phyloP scores from a whole-genome alignment of 2,797 vertebrate genomes.

The Lophius americanus region DNA sequence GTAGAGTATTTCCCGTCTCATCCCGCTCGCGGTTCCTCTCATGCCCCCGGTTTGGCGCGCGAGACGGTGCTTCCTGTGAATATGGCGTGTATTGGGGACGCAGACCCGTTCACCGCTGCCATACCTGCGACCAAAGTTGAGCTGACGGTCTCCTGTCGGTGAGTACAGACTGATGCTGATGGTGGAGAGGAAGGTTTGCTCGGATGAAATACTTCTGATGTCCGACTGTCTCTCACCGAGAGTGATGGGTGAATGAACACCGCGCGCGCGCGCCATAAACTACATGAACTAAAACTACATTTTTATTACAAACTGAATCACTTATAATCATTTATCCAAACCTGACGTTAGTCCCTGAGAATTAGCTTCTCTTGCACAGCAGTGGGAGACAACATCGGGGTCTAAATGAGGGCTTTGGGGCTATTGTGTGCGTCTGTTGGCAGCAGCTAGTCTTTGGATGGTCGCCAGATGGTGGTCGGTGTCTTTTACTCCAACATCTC shows the following conservation, averaged over 20 bases:
- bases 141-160: slow-evolving; percentile 95
- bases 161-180: slow-evolving; percentile 61
- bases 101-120: slow-evolving; percentile 89
- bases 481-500: not conserved
- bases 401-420: not conserved
- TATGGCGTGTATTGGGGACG: slow-evolving; percentile 90
- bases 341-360: no score
- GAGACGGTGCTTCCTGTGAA: slow-evolving; percentile 64
- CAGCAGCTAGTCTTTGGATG: slow-evolving; percentile 13
- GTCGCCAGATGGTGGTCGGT: slow-evolving; percentile 39
- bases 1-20: no score
- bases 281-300: no score
- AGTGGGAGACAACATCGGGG: not conserved
- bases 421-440: slow-evolving; percentile 7
- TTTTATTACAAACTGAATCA: no score
- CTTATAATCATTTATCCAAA: no score
- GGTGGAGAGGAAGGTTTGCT: no score
- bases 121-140: slow-evolving; percentile 98
- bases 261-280: no score
- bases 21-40: slow-evolving; percentile 26
- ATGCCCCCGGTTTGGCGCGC: slow-evolving; percentile 58
- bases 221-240: not conserved
- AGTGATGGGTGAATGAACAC: not conserved
- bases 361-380: no score
- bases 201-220: not conserved